Evolutionary conservation across 1,140 invertebrate genomes (phyloP).

Genomic region (Chelonus insularis): DNA sequence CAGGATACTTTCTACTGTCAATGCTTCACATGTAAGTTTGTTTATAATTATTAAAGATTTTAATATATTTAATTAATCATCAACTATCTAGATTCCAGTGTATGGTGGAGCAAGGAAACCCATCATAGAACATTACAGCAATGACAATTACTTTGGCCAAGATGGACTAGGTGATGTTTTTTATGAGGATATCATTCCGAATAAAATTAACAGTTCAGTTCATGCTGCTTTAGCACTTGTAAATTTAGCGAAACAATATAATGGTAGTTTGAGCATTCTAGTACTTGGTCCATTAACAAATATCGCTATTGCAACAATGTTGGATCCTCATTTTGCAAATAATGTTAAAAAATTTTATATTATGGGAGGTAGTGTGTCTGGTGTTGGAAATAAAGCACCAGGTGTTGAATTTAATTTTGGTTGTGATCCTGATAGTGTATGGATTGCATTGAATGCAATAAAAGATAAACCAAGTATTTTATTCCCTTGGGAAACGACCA

Average conservation of each 20-base stretch:
- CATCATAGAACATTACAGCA: conserved; percentile 42
- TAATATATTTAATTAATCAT: too few relatives aligned
- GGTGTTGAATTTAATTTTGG: conserved; percentile 71
- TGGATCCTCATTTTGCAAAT: conserved; percentile 61
- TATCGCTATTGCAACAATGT: conserved; percentile 62
- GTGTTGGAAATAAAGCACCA: conserved; percentile 59
- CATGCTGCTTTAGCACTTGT: conserved; percentile 54
- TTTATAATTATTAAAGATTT: not conserved
- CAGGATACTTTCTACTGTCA: conserved; percentile 60
- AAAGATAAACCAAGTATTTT: conserved; percentile 12
- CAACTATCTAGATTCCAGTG: conserved; percentile 64
- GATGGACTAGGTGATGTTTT: conserved; percentile 63
- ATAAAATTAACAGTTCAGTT: conserved; percentile 42
- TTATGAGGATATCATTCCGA: conserved; percentile 40
- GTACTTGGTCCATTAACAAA: conserved; percentile 68
- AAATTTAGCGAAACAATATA: conserved; percentile 52
- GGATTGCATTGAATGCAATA: not conserved
- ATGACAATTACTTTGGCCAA: conserved; percentile 49
- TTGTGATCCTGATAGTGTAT: conserved; percentile 62
- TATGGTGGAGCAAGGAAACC: conserved; percentile 53
- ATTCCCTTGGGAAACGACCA: conserved; percentile 2
- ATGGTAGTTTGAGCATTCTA: conserved; percentile 58
- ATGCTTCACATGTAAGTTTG: conserved; percentile 59
- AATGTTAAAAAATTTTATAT: conserved; percentile 61
- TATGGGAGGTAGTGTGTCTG: conserved; percentile 66